A percentile compares a stretch with the other conserved stretches of the same genome.
Evolutionary conservation across 2,888 invertebrate species (phyloP).

Genomic region (Schizotus pectinicornis): DNA sequence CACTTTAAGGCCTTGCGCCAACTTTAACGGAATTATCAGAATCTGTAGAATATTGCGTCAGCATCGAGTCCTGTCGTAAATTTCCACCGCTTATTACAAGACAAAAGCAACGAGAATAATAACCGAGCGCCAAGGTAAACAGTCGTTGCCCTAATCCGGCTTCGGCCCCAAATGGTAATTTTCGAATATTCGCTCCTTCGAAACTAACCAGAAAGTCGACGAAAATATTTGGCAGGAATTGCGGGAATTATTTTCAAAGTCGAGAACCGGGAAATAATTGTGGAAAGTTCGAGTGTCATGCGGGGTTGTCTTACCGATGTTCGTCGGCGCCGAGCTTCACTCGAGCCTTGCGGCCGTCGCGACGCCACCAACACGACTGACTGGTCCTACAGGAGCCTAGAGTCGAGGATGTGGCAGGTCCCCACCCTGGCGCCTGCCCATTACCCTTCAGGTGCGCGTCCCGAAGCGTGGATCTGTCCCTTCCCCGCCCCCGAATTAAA

Average conservation of each 20-base stretch:
- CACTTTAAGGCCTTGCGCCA: slow-evolving; percentile 14
- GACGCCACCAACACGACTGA: slow-evolving; percentile 58
- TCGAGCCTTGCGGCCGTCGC: slow-evolving; percentile 54
- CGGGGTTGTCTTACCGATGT: slow-evolving; percentile 2
- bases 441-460: slow-evolving; percentile 49
- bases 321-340: not conserved
- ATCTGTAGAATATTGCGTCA: too few relatives aligned
- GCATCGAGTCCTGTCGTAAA: slow-evolving; percentile 3
- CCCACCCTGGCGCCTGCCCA: slow-evolving; percentile 50
- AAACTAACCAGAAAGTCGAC: not conserved
- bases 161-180: slow-evolving; percentile 31
- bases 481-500: slow-evolving; percentile 39
- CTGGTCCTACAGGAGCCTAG: slow-evolving; percentile 49
- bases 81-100: slow-evolving; percentile 30
- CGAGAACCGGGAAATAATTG: slow-evolving; percentile 17
- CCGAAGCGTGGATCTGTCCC: slow-evolving; percentile 20
- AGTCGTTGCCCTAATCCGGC: slow-evolving; percentile 37
- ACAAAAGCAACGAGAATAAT: slow-evolving; percentile 36
- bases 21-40: slow-evolving; percentile 5
- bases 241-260: too few relatives aligned
- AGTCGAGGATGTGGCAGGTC: slow-evolving; percentile 46
- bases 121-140: slow-evolving; percentile 39
- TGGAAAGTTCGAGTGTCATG: slow-evolving; percentile 14
- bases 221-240: too few relatives aligned
- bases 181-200: slow-evolving; percentile 14